Base-by-base conservation (phyloP, 1,140 invertebrate genomes). In the Coptotermes formosanus region DNA sequence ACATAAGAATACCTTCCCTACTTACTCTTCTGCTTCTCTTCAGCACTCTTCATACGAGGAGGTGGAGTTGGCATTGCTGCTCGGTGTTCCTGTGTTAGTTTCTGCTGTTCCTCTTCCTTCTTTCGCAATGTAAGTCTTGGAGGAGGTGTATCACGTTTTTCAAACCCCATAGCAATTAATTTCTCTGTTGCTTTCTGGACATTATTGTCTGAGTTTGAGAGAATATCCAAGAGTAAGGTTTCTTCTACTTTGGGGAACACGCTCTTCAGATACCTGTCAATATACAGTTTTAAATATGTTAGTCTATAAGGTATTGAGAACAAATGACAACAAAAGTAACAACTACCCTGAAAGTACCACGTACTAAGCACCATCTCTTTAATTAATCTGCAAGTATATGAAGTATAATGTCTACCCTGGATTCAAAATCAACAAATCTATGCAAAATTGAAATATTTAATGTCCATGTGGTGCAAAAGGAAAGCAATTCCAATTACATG, bases 221-320 rank as follows among this genome's bases (percentile, higher is more conserved):
- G 90, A 85, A 97, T 92, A 90, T 98, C 97, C 83, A 97, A 92
- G 16, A 98, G 94, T 45, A 97, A 90, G n/a, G 96, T 96, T 90
- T 97, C 97, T 88, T 98, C 97, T 1, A 95, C 96, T 91, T 97
- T 96, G n/a, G 96, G 96, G 91, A 97, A 98, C 88, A 97, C 93
- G 89, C 95, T 96, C 91, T 98, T 98, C 92, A 98, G 93, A 91
- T 97, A 98, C 92, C 96, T 97, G 91, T 83, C 25, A 55, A 90
- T 89, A 88, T 85, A 82, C 86, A 83, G 87, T 86, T 64, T 44
- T 87, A 87, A 48, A 82, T 69, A 83, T n/a, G 32, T 83, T 16
- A 43, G 21, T 44, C 25, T 83, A 16, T 25, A 44, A n/a, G 43
- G 2, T 23, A 82, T 14, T 82, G 81, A 32, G 43, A 43, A 38